Base-by-base conservation (phyloP, 2,113 vertebrate genomes). In the Protomyctophum bolini region DNA sequence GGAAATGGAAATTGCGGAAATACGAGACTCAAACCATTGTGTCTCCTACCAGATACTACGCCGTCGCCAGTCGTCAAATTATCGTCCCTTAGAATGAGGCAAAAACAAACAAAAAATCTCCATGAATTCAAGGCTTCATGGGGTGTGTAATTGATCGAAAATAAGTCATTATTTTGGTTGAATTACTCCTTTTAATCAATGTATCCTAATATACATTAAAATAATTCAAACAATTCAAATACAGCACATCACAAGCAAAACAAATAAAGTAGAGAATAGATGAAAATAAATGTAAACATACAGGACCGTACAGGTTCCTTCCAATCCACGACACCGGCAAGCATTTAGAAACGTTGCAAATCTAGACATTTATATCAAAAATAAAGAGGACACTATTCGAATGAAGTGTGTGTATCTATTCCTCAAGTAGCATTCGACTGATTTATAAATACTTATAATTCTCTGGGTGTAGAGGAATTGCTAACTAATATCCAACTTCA, bases 331-430 rank as follows among this genome's bases (percentile, higher is more conserved):
- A 66, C 49, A 65, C 12, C 59, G 8, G 12, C 63, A 29, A 76
- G 14, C 7, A 7, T 21, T 9, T 33, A 8, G 7, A 81, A 54
- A 69, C 52, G 58, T 64, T 76, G 57, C 8, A 85, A 79, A 83
- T 83, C 58, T 86, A 85, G 78, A 80, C 59, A 75, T 86, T 64
- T 74, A 78, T 88, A 88, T 85, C 76, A 88, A 91, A 89, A 88
- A 86, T 86, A 85, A 88, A 78, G 78, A 33, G 7, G 61, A 45
- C 14, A 21, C 70, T 73, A 59, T 21, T 57, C 56, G 58, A 70
- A 49, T 66, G 8, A 63, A 68, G 21, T 33, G 33, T 8, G 28
- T n/a, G 72, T 52, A 74, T 63, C 9, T 71, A 51, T 61, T 68
- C 59, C 58, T 68, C 28, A 55, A 8, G 50, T 63, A 75, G 65